Conservation (phyloP, 1,140 invertebrate genomes). For the Globodera rostochiensis region DNA sequence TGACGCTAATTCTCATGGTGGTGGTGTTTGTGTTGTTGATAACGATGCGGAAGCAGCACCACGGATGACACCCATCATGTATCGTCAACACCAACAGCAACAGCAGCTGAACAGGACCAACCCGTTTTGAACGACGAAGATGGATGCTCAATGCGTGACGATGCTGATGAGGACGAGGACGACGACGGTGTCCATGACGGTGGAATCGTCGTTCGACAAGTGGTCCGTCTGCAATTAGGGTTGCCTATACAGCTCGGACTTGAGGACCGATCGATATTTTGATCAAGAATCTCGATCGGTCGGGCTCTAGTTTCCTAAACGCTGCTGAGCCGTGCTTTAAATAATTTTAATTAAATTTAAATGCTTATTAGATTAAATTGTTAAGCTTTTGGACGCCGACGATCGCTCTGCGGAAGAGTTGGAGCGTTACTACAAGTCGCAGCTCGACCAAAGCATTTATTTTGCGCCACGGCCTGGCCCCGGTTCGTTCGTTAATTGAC, state of each 20-base stretch:
- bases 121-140: constrained; percentile 17
- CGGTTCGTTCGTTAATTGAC: constrained; percentile 35
- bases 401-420: constrained; percentile 50
- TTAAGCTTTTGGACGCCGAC: constrained; percentile 56
- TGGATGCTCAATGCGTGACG: background rate
- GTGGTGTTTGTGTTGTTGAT: background rate
- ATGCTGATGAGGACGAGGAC: constrained; percentile 33
- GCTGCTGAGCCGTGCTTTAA: no score
- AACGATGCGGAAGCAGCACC: background rate
- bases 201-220: constrained; percentile 49
- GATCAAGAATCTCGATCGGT: background rate
- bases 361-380: background rate
- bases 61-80: background rate
- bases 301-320: no score
- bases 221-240: constrained; percentile 32
- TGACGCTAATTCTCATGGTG: background rate
- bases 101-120: constrained; percentile 14
- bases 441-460: constrained; percentile 39
- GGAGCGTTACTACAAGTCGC: constrained; percentile 47
- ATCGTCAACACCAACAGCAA: constrained; percentile 24
- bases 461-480: constrained; percentile 52
- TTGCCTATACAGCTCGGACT: background rate
- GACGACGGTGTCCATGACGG: constrained; percentile 15
- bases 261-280: background rate
- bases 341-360: no score